Evolutionary conservation across 2,113 vertebrate species (phyloP).

Genomic region (Cathartes aura): DNA sequence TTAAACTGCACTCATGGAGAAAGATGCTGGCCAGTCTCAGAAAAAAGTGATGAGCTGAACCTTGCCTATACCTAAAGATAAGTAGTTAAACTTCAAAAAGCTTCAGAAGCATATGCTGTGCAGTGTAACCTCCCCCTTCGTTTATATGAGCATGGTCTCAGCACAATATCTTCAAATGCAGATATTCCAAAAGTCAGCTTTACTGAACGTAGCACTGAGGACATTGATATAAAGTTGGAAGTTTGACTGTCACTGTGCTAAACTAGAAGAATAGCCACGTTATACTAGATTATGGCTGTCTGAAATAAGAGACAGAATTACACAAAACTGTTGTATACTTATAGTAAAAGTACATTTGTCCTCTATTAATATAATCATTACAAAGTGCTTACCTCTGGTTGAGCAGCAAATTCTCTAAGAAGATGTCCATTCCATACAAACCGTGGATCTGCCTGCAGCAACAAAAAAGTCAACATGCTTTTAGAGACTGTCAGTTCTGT

Average conservation of each 20-base stretch:
- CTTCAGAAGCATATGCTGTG: neutral
- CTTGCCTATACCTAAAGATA: neutral
- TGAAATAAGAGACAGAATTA: neutral
- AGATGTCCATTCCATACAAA: slow-evolving; percentile 97
- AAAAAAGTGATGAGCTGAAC: neutral
- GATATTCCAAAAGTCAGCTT: neutral
- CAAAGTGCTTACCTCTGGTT: slow-evolving; percentile 87
- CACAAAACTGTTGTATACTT: neutral
- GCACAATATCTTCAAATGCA: neutral
- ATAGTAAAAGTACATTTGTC: neutral
- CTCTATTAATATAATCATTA: neutral
- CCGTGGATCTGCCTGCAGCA: slow-evolving; percentile 90
- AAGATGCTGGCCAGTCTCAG: neutral
- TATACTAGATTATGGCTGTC: neutral
- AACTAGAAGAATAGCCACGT: neutral
- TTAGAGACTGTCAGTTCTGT: neutral
- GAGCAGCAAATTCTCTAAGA: slow-evolving; percentile 89
- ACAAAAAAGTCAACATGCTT: neutral
- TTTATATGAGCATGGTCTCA: neutral
- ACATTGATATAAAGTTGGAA: neutral
- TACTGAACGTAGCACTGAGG: neutral
- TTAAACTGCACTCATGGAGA: neutral
- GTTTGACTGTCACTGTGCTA: neutral
- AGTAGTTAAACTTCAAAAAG: neutral
- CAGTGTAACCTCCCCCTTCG: neutral